Percentiles rank a stretch among this genome's conserved stretches.
phyloP scores from a whole-genome alignment of 2,113 vertebrate species.

The Engraulis encrasicolus region DNA sequence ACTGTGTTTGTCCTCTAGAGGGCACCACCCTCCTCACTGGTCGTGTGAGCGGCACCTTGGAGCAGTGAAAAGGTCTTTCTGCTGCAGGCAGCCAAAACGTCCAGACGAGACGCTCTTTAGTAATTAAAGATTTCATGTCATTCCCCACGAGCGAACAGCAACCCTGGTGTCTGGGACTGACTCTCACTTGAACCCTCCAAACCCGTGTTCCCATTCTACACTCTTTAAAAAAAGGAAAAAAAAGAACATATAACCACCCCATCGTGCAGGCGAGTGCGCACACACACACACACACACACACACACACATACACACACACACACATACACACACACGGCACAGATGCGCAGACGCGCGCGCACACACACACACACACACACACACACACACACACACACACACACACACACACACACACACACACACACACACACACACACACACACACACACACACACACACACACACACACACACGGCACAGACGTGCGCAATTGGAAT shows the following conservation, averaged over 20 bases:
- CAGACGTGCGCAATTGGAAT: not conserved
- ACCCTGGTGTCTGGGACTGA: not conserved
- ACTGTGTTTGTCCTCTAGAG: not conserved
- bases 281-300: no score
- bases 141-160: not conserved
- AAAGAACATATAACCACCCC: not conserved
- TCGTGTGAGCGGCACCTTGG: not conserved
- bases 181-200: not conserved
- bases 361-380: no score
- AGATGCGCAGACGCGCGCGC: no score
- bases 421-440: no score
- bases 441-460: no score
- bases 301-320: no score
- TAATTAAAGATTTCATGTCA: constrained; percentile 1
- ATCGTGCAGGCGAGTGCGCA: no score
- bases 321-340: no score
- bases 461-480: no score
- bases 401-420: no score
- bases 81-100: not conserved
- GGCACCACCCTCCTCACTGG: not conserved
- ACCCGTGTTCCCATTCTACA: not conserved
- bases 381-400: no score
- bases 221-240: not conserved
- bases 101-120: not conserved
- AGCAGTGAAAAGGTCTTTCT: not conserved